Percentiles rank a stretch among this genome's conserved stretches.
Evolutionary conservation across 2,797 vertebrate genomes (phyloP).

Genomic region (Gallinago stenura): DNA sequence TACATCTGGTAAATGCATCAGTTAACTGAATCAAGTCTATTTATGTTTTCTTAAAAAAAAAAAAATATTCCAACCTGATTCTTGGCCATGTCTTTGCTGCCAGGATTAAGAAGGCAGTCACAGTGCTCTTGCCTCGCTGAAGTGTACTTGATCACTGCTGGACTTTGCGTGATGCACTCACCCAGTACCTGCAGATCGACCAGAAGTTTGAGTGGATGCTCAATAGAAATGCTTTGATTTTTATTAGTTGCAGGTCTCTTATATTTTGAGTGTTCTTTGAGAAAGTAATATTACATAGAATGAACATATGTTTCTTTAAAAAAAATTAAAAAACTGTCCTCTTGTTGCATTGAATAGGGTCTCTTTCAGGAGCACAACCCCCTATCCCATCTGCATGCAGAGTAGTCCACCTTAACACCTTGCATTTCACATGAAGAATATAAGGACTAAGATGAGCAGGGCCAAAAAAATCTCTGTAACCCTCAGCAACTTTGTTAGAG

Average conservation of each 20-base stretch:
- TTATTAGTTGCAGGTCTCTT: background rate
- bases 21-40: background rate
- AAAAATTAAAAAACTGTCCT: background rate
- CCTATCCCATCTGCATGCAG: accelerated
- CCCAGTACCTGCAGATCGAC: background rate
- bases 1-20: conserved; percentile 47
- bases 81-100: background rate
- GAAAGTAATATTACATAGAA: background rate
- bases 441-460: background rate
- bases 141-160: background rate
- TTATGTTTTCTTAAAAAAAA: background rate
- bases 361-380: background rate
- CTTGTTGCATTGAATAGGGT: background rate
- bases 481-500: background rate
- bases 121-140: background rate
- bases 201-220: background rate
- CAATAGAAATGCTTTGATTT: background rate
- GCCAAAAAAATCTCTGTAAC: background rate
- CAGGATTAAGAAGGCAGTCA: background rate
- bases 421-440: background rate
- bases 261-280: background rate
- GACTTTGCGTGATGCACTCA: background rate
- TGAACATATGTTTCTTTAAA: background rate
- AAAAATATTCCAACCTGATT: background rate
- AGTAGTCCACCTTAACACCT: background rate